These are phyloP conservation scores for Trachemys scripta DNA, from an alignment of 2,113 vertebrate species.

Conservation along the genomic window DNA sequence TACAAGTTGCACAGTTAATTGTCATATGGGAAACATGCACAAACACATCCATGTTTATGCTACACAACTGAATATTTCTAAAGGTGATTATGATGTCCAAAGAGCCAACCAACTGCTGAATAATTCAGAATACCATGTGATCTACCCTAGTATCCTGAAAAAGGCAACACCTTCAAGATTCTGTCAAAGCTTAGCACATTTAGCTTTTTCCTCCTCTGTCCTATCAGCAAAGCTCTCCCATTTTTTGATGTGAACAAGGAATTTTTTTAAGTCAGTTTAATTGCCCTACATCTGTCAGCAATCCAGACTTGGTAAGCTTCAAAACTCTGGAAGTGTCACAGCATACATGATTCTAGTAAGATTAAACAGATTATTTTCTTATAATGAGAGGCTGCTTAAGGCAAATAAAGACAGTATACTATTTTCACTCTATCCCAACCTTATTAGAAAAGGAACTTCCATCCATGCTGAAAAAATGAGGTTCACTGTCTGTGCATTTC, in stretches of 20 bases:
- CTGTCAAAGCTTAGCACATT: neutral
- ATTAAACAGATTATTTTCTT: neutral
- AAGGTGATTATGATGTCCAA: rapidly evolving
- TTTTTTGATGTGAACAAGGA: neutral
- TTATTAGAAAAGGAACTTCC: slow-evolving; percentile 68
- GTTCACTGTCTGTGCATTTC: neutral
- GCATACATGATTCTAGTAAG: neutral
- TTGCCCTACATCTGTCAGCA: neutral
- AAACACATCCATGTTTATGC: neutral
- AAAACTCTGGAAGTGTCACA: neutral
- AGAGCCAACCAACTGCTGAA: neutral
- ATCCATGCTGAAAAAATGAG: neutral
- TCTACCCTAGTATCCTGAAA: neutral
- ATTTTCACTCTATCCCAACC: slow-evolving; percentile 73
- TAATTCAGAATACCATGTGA: neutral
- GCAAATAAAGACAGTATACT: neutral
- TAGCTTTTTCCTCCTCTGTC: neutral
- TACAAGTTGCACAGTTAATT: neutral
- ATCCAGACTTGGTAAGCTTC: neutral
- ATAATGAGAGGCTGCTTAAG: neutral
- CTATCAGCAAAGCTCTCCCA: neutral
- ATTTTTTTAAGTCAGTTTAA: neutral
- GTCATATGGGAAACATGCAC: neutral
- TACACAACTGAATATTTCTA: neutral
- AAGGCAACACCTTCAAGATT: neutral